A percentile compares a stretch with the other conserved stretches of the same genome.
phyloP scores from a whole-genome alignment of 1,140 invertebrate genomes.

The Glomeris maerens region DNA sequence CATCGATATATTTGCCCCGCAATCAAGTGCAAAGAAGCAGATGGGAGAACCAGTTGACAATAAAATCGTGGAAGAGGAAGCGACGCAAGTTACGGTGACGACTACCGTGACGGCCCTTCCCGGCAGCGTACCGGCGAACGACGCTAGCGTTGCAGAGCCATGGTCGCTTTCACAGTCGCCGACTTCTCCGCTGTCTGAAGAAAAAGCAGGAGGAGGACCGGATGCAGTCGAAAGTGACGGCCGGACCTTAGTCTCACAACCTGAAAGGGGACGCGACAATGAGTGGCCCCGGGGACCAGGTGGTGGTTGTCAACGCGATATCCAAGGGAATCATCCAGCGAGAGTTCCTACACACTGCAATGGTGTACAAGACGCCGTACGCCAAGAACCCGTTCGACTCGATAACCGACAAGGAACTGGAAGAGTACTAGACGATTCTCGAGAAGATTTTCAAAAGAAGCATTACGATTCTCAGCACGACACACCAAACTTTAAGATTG shows the following conservation, averaged over 20 bases:
- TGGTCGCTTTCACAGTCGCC: constrained; percentile 20
- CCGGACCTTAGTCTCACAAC: constrained; percentile 94
- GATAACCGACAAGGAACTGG: constrained; percentile 78
- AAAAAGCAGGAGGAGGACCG: constrained; percentile 91
- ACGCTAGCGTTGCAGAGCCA: constrained; percentile 8
- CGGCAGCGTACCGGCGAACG: constrained; percentile 8
- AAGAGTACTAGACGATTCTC: constrained; percentile 72
- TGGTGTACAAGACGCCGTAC: constrained; percentile 94
- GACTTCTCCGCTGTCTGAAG: constrained; percentile 22
- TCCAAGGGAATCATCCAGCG: constrained; percentile 97
- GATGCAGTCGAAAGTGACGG: constrained; percentile 82
- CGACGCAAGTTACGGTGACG: constrained; percentile 6
- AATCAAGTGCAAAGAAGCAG: no score
- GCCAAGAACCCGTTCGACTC: constrained; percentile 95
- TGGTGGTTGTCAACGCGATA: constrained; percentile 80
- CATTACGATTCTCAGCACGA: no score
- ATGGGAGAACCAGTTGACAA: neutral
- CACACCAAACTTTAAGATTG: no score
- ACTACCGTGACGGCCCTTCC: constrained; percentile 13
- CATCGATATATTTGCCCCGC: no score
- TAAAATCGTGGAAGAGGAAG: constrained; percentile 20
- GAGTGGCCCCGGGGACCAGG: constrained; percentile 61
- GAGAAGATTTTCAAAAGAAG: no score
- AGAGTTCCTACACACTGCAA: constrained; percentile 95
- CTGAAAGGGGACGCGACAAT: constrained; percentile 72